Conservation (phyloP, 1,140 invertebrate species). For the Arctopsyche grandis region DNA sequence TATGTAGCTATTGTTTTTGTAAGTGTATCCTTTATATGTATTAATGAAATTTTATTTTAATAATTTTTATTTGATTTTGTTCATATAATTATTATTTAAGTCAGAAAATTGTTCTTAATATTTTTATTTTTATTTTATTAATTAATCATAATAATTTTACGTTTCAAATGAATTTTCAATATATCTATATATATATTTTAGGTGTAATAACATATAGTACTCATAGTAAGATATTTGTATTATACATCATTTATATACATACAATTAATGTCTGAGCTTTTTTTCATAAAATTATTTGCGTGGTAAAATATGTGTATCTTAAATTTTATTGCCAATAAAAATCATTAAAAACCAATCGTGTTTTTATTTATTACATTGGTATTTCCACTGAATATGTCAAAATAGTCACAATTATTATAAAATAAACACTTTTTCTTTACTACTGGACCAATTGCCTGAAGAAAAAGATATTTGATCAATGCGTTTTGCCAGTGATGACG, state of each 20-base stretch:
- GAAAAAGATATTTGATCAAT: too few relatives aligned
- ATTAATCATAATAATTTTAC: too few relatives aligned
- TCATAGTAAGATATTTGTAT: slow-evolving; percentile 49
- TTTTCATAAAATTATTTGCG: slow-evolving; percentile 53
- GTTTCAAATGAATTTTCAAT: slow-evolving; percentile 35
- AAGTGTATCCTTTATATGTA: slow-evolving; percentile 30
- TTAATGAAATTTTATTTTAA: neutral
- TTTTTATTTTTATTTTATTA: slow-evolving; percentile 21
- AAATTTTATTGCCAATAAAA: slow-evolving; percentile 55
- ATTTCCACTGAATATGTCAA: too few relatives aligned
- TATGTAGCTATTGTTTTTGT: slow-evolving; percentile 44
- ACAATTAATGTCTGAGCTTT: slow-evolving; percentile 50
- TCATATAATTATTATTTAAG: neutral
- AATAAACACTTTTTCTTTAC: too few relatives aligned
- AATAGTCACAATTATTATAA: too few relatives aligned
- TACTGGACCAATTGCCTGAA: too few relatives aligned
- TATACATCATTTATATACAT: slow-evolving; percentile 48
- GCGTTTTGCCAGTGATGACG: too few relatives aligned
- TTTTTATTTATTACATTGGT: neutral
- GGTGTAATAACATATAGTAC: slow-evolving; percentile 44
- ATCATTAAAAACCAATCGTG: slow-evolving; percentile 43
- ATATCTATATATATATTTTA: slow-evolving; percentile 31
- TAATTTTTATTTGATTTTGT: neutral
- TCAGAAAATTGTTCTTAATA: neutral
- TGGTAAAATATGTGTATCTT: slow-evolving; percentile 54